phyloP scores from a whole-genome alignment of 2,888 invertebrate species.

The Cataglyphis albicans region DNA sequence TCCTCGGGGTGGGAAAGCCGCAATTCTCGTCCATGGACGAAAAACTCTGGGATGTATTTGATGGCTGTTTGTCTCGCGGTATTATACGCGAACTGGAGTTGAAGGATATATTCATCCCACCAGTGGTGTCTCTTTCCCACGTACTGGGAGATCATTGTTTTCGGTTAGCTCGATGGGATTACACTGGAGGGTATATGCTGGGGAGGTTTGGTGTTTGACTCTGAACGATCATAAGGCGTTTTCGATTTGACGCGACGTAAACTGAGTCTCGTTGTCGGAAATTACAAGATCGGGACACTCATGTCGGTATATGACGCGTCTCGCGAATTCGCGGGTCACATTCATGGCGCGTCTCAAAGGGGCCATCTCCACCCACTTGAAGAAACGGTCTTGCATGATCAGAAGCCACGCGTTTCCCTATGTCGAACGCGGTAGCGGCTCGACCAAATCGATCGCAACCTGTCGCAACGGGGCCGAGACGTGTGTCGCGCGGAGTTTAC shows the following conservation, averaged over 20 bases:
- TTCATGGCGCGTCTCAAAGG: fast-evolving
- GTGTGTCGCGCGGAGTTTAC: background rate
- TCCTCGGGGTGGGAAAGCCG: no score
- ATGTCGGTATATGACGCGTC: background rate
- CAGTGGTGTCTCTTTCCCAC: no score
- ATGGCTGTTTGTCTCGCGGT: no score
- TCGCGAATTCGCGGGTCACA: background rate
- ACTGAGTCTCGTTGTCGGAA: background rate
- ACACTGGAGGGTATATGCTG: slow-evolving; percentile 62
- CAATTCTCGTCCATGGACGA: no score
- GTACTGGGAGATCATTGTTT: no score
- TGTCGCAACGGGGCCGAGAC: background rate
- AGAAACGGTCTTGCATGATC: background rate
- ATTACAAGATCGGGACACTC: background rate
- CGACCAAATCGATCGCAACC: background rate
- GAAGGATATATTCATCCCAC: no score
- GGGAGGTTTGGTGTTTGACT: slow-evolving; percentile 10
- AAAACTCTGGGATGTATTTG: no score
- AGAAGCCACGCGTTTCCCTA: background rate
- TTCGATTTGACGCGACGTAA: background rate
- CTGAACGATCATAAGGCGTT: background rate
- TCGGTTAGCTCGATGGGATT: slow-evolving; percentile 77
- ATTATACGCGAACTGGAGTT: no score
- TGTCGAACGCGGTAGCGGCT: background rate
- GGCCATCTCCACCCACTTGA: background rate